phyloP scores from a whole-genome alignment of 1,140 invertebrate species.

The Melanaphis sacchari region DNA sequence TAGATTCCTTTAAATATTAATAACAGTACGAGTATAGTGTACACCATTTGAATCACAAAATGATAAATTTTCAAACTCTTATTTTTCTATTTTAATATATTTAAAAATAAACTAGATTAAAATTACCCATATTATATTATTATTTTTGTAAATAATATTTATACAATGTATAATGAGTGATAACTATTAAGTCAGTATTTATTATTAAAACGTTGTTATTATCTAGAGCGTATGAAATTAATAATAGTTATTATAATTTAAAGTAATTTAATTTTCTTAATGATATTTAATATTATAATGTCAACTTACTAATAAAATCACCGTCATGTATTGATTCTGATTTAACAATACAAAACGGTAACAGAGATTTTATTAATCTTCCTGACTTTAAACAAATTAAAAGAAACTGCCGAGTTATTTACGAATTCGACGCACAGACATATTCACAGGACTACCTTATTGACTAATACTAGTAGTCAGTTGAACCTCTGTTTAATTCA shows the following conservation, averaged over 20 bases:
- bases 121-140: neutral
- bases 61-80: neutral
- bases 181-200: neutral
- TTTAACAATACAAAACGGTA: neutral
- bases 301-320: conserved; percentile 18
- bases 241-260: neutral
- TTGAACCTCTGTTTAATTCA: conserved; percentile 15
- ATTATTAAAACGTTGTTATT: neutral
- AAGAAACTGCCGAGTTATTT: conserved; percentile 35
- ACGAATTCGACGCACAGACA: neutral
- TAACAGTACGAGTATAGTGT: neutral
- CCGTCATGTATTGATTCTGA: neutral
- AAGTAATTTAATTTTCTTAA: neutral
- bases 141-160: neutral
- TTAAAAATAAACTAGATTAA: neutral
- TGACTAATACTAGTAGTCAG: conserved; percentile 28
- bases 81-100: neutral
- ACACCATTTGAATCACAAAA: neutral
- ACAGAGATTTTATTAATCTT: neutral
- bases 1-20: neutral
- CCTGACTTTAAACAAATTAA: conserved; percentile 35
- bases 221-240: neutral
- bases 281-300: neutral
- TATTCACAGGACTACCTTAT: neutral
- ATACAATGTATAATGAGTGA: neutral